phyloP scores from a whole-genome alignment of 1,140 invertebrate species.

The Helicoverpa armigera region DNA sequence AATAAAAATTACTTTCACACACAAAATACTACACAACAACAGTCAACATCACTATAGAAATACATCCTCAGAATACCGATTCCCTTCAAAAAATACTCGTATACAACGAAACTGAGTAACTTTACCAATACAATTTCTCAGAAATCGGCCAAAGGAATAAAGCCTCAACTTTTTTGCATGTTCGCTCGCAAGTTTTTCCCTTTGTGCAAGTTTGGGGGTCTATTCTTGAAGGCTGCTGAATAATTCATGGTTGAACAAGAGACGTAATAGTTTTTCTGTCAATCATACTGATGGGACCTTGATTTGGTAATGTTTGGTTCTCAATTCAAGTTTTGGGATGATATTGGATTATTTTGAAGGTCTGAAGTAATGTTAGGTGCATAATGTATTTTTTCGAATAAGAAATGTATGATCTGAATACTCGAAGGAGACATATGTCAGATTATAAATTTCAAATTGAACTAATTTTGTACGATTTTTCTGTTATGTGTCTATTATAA shows the following conservation, averaged over 20 bases:
- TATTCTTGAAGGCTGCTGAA: not conserved
- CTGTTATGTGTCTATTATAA: too few species aligned
- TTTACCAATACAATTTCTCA: constrained; percentile 14
- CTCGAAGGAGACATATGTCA: too few species aligned
- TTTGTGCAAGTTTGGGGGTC: constrained; percentile 31
- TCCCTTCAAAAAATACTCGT: not conserved
- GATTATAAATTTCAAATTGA: too few species aligned
- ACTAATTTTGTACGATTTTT: too few species aligned
- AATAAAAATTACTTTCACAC: too few species aligned
- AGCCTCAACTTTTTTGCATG: constrained; percentile 32
- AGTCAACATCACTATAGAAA: not conserved
- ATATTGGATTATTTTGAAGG: not conserved
- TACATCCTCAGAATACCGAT: not conserved
- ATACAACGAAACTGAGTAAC: constrained; percentile 8
- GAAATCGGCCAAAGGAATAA: constrained; percentile 34
- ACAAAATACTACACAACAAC: not conserved
- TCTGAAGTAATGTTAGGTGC: not conserved
- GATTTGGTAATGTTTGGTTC: not conserved
- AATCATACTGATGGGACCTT: constrained; percentile 21
- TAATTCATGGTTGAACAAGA: constrained; percentile 25
- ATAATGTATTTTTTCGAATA: not conserved
- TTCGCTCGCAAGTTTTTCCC: constrained; percentile 2
- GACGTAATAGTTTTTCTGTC: constrained; percentile 31
- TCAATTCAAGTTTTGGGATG: not conserved
- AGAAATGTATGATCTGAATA: not conserved